phyloP scores from a whole-genome alignment of 2,797 vertebrate genomes.

The Muscicapa striata region DNA sequence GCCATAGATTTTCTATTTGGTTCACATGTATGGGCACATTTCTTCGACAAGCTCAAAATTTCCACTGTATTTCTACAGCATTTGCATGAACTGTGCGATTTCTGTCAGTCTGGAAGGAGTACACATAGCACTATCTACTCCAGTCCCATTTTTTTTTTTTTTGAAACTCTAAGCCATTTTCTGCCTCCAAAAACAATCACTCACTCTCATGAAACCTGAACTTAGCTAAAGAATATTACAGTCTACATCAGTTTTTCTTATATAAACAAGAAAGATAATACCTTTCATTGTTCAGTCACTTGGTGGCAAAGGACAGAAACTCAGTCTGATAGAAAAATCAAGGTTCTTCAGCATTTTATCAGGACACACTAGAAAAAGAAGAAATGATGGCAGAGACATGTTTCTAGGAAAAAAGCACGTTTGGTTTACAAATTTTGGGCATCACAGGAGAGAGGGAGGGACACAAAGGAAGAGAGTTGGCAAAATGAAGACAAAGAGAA shows the following conservation, averaged over 20 bases:
- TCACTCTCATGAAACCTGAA: background rate
- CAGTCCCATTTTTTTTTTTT: background rate
- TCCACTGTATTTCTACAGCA: background rate
- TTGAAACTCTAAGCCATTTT: background rate
- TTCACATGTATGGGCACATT: background rate
- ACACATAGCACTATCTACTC: background rate
- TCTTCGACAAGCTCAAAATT: background rate
- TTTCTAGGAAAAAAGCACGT: background rate
- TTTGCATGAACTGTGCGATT: background rate
- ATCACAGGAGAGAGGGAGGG: background rate
- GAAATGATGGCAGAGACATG: background rate
- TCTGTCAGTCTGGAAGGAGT: background rate
- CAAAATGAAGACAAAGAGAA: background rate
- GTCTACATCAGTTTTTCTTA: background rate
- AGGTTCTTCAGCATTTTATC: background rate
- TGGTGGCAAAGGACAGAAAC: background rate
- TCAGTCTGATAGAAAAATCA: background rate
- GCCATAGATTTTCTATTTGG: background rate
- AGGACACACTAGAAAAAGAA: background rate
- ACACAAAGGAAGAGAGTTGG: background rate
- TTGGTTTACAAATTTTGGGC: background rate
- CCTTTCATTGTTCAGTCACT: background rate
- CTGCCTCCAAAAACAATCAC: background rate
- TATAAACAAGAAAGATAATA: background rate
- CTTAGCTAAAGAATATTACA: background rate